Percentiles rank a stretch among this genome's conserved stretches.
Conservation (phyloP, 2,888 invertebrate genomes). For the Eupithecia subfuscata region DNA sequence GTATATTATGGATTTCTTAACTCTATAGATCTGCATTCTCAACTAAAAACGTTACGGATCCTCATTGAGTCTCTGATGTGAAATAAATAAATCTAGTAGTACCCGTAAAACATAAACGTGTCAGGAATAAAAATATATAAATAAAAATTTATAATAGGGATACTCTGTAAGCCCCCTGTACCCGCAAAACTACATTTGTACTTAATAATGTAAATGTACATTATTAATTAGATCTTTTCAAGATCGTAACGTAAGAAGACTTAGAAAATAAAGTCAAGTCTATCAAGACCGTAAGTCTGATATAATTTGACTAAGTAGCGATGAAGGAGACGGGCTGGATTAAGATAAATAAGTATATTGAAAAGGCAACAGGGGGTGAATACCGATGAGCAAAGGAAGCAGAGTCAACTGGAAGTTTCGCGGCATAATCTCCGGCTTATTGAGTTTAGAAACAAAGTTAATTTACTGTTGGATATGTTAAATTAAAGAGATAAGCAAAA, state of each 20-base stretch:
- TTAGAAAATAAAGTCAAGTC: not conserved
- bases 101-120: not conserved
- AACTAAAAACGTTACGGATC: too few relatives aligned
- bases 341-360: slow-evolving; percentile 25
- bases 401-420: not conserved
- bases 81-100: too few relatives aligned
- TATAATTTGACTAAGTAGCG: slow-evolving; percentile 21
- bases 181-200: not conserved
- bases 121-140: not conserved
- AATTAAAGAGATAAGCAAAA: slow-evolving; percentile 3
- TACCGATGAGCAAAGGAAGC: not conserved
- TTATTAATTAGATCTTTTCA: not conserved
- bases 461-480: slow-evolving; percentile 1
- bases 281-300: not conserved
- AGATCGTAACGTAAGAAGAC: not conserved
- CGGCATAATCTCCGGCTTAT: slow-evolving; percentile 12
- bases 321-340: slow-evolving; percentile 26
- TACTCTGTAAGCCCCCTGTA: not conserved
- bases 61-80: too few relatives aligned
- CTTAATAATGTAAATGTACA: too few relatives aligned
- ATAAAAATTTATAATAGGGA: too few relatives aligned
- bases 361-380: slow-evolving; percentile 14
- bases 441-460: slow-evolving; percentile 12
- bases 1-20: too few relatives aligned
- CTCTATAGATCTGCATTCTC: too few relatives aligned